A percentile compares a stretch with the other conserved stretches of the same genome.
Evolutionary conservation across 2,888 invertebrate species (phyloP).

Genomic region (Subacronicta megacephala): DNA sequence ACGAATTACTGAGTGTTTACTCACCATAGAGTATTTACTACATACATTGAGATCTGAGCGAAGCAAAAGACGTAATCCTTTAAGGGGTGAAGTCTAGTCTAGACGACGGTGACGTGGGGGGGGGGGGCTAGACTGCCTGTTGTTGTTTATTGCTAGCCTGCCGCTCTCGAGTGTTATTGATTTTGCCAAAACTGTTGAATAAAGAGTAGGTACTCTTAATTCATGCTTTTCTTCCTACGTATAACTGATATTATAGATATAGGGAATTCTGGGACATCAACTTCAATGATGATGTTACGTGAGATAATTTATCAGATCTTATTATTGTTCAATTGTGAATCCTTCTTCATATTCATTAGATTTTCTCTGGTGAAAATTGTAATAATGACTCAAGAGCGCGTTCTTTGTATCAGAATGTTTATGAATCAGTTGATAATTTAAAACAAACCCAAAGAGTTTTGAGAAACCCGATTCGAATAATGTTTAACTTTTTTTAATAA

Average conservation of each 20-base stretch:
- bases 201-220: no score
- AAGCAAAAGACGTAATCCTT: constrained; percentile 18
- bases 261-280: no score
- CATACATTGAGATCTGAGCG: constrained; percentile 3
- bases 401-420: constrained; percentile 2
- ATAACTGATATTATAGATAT: no score
- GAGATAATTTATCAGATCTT: no score
- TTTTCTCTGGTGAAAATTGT: background rate
- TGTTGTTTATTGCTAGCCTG: constrained; percentile 27
- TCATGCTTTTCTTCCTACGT: no score
- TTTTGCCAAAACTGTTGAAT: constrained; percentile 3
- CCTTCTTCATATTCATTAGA: no score
- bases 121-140: constrained; percentile 18
- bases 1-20: constrained; percentile 9
- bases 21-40: background rate
- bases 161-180: constrained; percentile 7
- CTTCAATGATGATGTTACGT: no score
- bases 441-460: constrained; percentile 7
- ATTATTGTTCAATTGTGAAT: no score
- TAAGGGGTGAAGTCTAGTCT: constrained; percentile 21
- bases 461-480: constrained; percentile 1
- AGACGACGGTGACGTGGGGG: constrained; percentile 21
- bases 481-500: constrained; percentile 9
- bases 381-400: background rate
- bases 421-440: background rate